Evolutionary conservation across 2,113 vertebrate species (phyloP), one percentile per base, ranked within the genome.

Genomic region (Alces alces): DNA sequence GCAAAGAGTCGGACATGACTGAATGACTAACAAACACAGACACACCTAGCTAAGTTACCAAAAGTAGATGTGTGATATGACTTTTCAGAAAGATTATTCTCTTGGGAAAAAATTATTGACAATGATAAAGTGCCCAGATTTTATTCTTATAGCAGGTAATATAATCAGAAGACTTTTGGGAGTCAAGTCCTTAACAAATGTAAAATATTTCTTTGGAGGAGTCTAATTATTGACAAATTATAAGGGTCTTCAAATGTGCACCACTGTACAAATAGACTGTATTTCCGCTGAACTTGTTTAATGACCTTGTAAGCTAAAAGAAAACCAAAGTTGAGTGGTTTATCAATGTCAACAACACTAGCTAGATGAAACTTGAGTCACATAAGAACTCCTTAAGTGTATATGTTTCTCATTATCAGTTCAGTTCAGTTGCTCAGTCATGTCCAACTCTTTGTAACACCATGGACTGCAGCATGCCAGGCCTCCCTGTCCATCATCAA

Each of bases 301-400:
- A 98, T 95, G 97, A 97, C 87, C 66, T 89, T 76, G 92, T 52
- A 97, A 98, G 98, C 95, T 95, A 86, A 96, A 96, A 97, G 95
- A 97, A 96, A 98, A 85, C 96, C 97, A 97, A 98, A 86, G 95
- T 60, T 27, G 6, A 98, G 97, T n/a, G 96, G 97, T 98, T 99
- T 99, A 89, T 99, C 98, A 98, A 97, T 97, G 98, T 99, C 98
- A 98, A 28, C 96, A 98, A 95, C 87, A 94, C 89, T 95, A 94
- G 96, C 94, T 97, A 82, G 97, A 92, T 98, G 98, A 98, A 99
- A 98, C 98, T 96, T 95, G 97, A 98, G 96, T 96, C 97, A 97
- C 96, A 54, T 43, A 97, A 1, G 58, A 58, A 94, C 52, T 82
- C 45, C 96, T 98, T 98, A 93, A 97, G 93, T 98, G 93, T 94